A percentile compares a stretch with the other conserved stretches of the same genome.
Conservation (phyloP, 2,888 invertebrate species). For the Harpalus rubripes region DNA sequence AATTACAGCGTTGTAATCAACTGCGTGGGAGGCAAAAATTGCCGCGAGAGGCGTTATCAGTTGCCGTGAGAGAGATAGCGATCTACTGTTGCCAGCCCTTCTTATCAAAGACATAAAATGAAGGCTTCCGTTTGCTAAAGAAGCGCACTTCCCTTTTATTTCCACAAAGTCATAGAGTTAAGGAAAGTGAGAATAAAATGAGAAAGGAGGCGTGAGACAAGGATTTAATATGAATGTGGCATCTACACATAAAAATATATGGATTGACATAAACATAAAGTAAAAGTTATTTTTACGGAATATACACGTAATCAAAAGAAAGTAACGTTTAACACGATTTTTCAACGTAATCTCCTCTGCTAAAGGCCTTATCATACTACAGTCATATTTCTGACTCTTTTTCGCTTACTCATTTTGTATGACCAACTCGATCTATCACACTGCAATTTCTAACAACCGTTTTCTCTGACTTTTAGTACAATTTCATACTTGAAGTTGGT, state of each 20-base stretch:
- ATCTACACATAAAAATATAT: not conserved
- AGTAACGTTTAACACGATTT: not conserved
- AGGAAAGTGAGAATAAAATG: conserved; percentile 18
- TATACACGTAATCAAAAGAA: not conserved
- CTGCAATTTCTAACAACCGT: no score
- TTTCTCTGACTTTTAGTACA: no score
- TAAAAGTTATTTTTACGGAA: not conserved
- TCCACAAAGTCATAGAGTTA: conserved; percentile 15
- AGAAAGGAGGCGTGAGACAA: not conserved
- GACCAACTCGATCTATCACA: no score
- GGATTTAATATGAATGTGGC: not conserved
- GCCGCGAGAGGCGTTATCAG: conserved; percentile 26
- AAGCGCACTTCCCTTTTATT: conserved; percentile 61
- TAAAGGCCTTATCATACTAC: no score
- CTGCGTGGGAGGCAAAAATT: conserved; percentile 9
- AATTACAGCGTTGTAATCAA: conserved; percentile 40
- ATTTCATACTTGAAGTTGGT: no score
- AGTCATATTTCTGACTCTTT: no score
- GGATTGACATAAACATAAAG: not conserved
- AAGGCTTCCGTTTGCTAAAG: conserved; percentile 53
- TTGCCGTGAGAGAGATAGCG: conserved; percentile 16
- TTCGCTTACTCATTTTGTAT: no score
- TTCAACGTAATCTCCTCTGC: no score
- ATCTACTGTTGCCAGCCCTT: conserved; percentile 6
- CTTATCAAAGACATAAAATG: conserved; percentile 55